These are phyloP conservation scores for Thalassophryne amazonica DNA, from an alignment of 2,797 vertebrate species.

Conservation along the genomic window DNA sequence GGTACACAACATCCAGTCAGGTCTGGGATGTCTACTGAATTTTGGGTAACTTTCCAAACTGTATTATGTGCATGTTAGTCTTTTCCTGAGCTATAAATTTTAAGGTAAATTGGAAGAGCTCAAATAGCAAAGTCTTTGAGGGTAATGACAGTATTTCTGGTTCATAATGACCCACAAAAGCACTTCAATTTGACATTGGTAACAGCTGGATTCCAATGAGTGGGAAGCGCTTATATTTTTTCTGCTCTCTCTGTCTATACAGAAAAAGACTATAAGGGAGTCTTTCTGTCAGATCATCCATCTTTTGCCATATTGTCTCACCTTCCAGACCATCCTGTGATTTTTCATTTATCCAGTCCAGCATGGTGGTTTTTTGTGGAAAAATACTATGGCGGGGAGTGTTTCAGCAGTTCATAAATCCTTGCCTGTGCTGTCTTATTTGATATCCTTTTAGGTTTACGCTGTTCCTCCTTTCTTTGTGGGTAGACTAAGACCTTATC, in stretches of 20 bases:
- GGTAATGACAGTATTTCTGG: conserved; percentile 63
- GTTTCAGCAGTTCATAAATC: conserved; percentile 74
- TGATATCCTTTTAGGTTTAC: conserved; percentile 62
- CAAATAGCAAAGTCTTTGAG: conserved; percentile 44
- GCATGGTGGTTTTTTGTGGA: conserved; percentile 13
- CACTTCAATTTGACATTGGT: conserved; percentile 55
- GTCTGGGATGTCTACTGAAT: conserved; percentile 64
- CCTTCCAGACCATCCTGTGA: conserved; percentile 45
- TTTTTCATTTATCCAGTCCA: conserved; percentile 55
- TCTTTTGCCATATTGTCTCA: conserved; percentile 50
- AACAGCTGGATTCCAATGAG: conserved; percentile 53
- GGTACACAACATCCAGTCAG: conserved; percentile 49
- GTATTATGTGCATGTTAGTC: conserved; percentile 64
- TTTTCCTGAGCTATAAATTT: conserved; percentile 71
- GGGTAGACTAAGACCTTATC: conserved; percentile 50
- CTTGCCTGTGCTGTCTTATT: conserved; percentile 55
- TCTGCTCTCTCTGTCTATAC: conserved; percentile 2
- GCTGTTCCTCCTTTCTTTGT: conserved; percentile 39
- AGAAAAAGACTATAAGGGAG: conserved; percentile 16
- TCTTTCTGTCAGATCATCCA: conserved; percentile 36
- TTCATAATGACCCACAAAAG: conserved; percentile 64
- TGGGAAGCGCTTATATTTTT: conserved; percentile 2
- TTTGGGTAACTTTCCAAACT: conserved; percentile 60
- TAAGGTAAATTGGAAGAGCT: conserved; percentile 50
- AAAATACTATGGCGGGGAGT: conserved; percentile 40